Base-by-base conservation (phyloP, 2,888 invertebrate genomes). In the Drosophila mayaguana region DNA sequence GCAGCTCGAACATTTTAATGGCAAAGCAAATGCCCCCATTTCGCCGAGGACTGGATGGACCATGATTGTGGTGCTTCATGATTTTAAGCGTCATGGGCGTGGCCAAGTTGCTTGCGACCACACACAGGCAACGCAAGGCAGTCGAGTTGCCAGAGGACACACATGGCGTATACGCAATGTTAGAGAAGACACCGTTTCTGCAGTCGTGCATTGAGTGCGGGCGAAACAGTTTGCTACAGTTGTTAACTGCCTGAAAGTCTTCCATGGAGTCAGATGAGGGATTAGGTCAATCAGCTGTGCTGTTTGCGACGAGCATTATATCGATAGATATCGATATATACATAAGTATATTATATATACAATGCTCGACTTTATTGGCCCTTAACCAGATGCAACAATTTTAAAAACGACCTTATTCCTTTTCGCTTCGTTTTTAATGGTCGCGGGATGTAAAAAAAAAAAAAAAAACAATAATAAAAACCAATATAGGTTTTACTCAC, bases 11-110 rank as follows among this genome's bases (percentile, higher is more conserved):
- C 51, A 34, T 40, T 66, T 54, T 66, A 66, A 66, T 66, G 66
- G 46, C 32, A 42, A 51, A 63, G 61, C 69, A 70, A 69, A 66
- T 54, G 34, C 40, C 53, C 28, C 53, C 42, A 60, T 70, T 69
- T 69, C 9, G 18, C 18, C 20, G n/a, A 18, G 25, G 20, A 18
- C 20, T 22, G 51, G 2, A 14, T 14, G 8, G 18, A 32, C 18
- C 18, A 18, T 18, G 32, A 12, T 14, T 51, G 34, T 34, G 20
- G 51, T 34, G 7, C 6, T 3, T 18, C 50, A 18, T 45, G 43
- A n/a, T 22, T 45, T 11, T 28, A 14, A 16, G 45, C 3, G n/a
- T 16, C 12, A 11, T 20, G n/a, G 22, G 12, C 14, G 53, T 48
- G 34, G 46, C 60, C 46, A 69, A 11, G 11, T 22, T 16, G 70